These are phyloP conservation scores for Poecile montanus DNA, from an alignment of 2,797 vertebrate genomes.

Conservation along the genomic window DNA sequence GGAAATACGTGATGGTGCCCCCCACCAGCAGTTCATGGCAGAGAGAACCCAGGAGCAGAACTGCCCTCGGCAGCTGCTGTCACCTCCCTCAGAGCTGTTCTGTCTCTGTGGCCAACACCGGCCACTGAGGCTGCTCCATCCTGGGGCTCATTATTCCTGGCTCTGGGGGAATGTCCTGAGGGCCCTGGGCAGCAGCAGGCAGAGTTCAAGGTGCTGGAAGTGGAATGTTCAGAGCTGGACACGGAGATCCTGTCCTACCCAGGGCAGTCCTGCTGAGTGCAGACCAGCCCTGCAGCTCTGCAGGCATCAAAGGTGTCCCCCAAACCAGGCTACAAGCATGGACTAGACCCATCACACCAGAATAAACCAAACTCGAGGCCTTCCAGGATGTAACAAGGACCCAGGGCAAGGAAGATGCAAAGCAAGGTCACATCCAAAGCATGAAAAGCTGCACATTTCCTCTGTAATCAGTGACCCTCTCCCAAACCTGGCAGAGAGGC, in stretches of 20 bases:
- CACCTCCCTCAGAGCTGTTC: background rate
- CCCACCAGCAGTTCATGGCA: background rate
- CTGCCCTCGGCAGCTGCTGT: background rate
- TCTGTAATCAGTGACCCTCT: background rate
- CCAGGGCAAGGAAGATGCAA: background rate
- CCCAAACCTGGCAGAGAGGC: background rate
- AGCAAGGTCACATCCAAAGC: background rate
- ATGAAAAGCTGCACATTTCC: background rate
- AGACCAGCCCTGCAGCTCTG: background rate
- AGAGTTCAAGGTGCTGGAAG: background rate
- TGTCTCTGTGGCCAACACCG: background rate
- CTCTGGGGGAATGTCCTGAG: background rate
- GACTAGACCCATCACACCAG: background rate
- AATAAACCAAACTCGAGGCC: background rate
- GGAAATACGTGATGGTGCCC: conserved; percentile 56
- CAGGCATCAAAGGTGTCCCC: background rate
- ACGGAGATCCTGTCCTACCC: background rate
- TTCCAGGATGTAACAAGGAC: background rate
- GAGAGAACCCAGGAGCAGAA: background rate
- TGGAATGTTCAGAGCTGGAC: background rate
- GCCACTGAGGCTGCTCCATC: background rate
- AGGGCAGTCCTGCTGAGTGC: background rate
- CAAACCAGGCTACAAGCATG: background rate
- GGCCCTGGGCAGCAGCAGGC: background rate
- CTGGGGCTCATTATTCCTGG: background rate